Evolutionary conservation across 2,113 vertebrate species (phyloP).

Genomic region (Centropus bengalensis): DNA sequence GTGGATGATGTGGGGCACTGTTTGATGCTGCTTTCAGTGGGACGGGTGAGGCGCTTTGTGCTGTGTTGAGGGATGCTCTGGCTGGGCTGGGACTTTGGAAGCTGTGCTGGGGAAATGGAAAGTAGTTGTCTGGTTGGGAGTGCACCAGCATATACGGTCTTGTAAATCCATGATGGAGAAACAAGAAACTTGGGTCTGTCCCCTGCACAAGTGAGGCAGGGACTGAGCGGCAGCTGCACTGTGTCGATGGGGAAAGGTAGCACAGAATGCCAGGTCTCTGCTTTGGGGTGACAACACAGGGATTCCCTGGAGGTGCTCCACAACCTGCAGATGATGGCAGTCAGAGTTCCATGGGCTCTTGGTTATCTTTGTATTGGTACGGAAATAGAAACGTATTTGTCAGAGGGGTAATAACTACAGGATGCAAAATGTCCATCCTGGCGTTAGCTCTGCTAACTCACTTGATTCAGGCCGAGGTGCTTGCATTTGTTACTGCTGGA

Average conservation of each 20-base stretch:
- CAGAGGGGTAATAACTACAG: fast-evolving
- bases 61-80: neutral
- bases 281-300: neutral
- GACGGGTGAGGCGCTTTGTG: neutral
- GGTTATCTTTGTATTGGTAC: neutral
- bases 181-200: neutral
- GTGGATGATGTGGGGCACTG: fast-evolving
- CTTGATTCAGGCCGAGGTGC: fast-evolving
- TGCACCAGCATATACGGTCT: fast-evolving
- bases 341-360: neutral
- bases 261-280: neutral
- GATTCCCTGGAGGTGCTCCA: neutral
- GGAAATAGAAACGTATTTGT: fast-evolving
- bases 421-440: neutral
- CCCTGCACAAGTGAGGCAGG: neutral
- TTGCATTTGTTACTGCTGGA: neutral
- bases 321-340: neutral
- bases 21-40: neutral
- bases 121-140: neutral
- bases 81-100: neutral
- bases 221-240: neutral
- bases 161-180: neutral
- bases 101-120: fast-evolving
- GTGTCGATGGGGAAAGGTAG: neutral
- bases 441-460: neutral